A percentile compares a stretch with the other conserved stretches of the same genome.
phyloP scores from a whole-genome alignment of 2,888 invertebrate species.

The Villa cingulata region DNA sequence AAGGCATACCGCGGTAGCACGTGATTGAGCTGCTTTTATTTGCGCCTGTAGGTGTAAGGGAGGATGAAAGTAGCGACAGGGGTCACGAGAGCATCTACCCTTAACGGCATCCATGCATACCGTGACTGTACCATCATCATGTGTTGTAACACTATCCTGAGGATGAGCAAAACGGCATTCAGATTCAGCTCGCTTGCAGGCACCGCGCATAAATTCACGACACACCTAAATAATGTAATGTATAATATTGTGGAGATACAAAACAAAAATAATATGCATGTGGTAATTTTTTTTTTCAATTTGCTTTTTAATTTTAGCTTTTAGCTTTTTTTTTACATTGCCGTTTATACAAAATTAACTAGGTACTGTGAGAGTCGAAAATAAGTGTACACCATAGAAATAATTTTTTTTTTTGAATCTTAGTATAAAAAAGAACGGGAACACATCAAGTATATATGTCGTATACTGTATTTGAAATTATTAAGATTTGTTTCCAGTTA shows the following conservation, averaged over 20 bases:
- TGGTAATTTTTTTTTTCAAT: too few species aligned
- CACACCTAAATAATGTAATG: slow-evolving; percentile 57
- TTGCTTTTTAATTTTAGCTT: too few species aligned
- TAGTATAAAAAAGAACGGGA: too few species aligned
- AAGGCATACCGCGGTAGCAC: slow-evolving; percentile 70
- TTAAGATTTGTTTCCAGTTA: too few species aligned
- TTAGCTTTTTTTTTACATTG: neutral
- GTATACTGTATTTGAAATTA: too few species aligned
- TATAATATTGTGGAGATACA: neutral
- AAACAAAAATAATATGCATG: too few species aligned
- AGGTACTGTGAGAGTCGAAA: too few species aligned
- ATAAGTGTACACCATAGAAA: too few species aligned
- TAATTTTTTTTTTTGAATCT: too few species aligned
- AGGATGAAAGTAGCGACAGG: slow-evolving; percentile 99
- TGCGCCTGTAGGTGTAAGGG: slow-evolving; percentile 99
- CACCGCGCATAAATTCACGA: slow-evolving; percentile 97
- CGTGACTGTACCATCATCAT: slow-evolving; percentile 97
- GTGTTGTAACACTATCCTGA: slow-evolving; percentile 89
- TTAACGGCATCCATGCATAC: slow-evolving; percentile 99
- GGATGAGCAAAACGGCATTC: slow-evolving; percentile 99
- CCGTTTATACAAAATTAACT: too few species aligned
- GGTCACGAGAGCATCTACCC: slow-evolving; percentile 97
- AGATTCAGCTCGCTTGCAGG: slow-evolving; percentile 93
- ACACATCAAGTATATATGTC: too few species aligned
- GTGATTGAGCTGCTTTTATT: slow-evolving; percentile 96